These are phyloP conservation scores for Neria commutata DNA, from an alignment of 2,888 invertebrate genomes.

Conservation along the genomic window DNA sequence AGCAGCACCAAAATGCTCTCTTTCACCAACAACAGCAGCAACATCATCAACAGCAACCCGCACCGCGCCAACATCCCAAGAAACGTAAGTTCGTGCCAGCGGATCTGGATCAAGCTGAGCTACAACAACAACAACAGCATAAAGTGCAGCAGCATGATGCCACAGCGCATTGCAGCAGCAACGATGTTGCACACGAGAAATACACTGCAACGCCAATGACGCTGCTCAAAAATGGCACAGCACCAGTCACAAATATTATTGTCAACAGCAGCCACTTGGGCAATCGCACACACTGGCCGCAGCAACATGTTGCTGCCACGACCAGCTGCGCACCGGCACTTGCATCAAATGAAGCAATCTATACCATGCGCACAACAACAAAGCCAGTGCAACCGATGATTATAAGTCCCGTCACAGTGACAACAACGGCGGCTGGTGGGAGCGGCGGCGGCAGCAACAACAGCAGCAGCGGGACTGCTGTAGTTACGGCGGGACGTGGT, in stretches of 20 bases:
- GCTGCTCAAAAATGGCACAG: background rate
- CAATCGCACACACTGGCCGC: background rate
- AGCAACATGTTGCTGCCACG: constrained; percentile 26
- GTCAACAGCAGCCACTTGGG: constrained; percentile 9
- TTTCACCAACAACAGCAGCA: too few relatives aligned
- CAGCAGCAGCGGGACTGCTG: constrained; percentile 32
- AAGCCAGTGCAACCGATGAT: constrained; percentile 36
- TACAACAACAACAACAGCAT: constrained; percentile 39
- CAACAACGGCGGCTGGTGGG: constrained; percentile 16
- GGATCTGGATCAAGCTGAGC: constrained; percentile 58
- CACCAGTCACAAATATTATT: constrained; percentile 19
- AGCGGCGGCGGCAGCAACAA: constrained; percentile 42
- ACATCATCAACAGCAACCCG: constrained; percentile 60
- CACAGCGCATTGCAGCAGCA: background rate
- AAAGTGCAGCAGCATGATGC: constrained; percentile 5
- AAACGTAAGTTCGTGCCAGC: constrained; percentile 70
- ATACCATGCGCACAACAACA: constrained; percentile 40
- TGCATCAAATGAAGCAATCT: constrained; percentile 43
- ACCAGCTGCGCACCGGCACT: constrained; percentile 28
- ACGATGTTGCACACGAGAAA: background rate
- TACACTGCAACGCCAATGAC: background rate
- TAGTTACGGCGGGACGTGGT: constrained; percentile 28
- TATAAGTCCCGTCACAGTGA: constrained; percentile 33
- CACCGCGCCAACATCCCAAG: constrained; percentile 82
- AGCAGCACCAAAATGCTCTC: too few relatives aligned